Base-by-base conservation (phyloP, 2,888 invertebrate species). In the Dasypolia templi region DNA sequence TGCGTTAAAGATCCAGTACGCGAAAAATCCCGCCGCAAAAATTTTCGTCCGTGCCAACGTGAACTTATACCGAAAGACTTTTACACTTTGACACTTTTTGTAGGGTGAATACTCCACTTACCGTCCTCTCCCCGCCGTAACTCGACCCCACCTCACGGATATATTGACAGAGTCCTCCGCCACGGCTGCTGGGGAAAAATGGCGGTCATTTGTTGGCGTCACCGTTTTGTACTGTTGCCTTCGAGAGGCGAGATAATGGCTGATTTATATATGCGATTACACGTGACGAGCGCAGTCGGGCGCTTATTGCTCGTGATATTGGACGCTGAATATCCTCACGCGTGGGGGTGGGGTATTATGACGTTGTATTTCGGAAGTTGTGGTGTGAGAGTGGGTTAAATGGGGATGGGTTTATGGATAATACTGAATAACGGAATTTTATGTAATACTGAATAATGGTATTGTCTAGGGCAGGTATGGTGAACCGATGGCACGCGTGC, bases 131-230 rank as follows among this genome's bases (percentile, higher is more conserved):
- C 32, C 53, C 80, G 79, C 86, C 79, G 19, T 44, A 63, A 76
- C 81, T 84, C 65, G 39, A 29, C 86, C 89, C 64, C 78, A 73
- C 88, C 72, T 81, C 78, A 78, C 90, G 91, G 92, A 93, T 95
- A 95, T 95, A 96, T 95, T 96, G 96, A 96, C 96, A 96, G 95
- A 95, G 95, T 95, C 95, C 95, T 95, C 93, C 91, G 93, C 91
- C 91, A 92, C 94, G 94, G 95, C 92, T 94, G 94, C 93, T 90
- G 92, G 90, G 93, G 96, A 96, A 94, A 95, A 96, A 96, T 96
- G 93, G 93, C 93, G 91, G 93, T 94, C 95, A 96, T 96, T 96
- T 96, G 96, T 96, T 93, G 94, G 89, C 92, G 95, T 95, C 95
- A 92, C 93, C 92, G 93, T 94, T 95, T 94, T 94, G 95, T 95